Evolutionary conservation across 2,888 invertebrate genomes (phyloP), one percentile per base, ranked within the genome.

Genomic region (Cryptocheilus praepositus): DNA sequence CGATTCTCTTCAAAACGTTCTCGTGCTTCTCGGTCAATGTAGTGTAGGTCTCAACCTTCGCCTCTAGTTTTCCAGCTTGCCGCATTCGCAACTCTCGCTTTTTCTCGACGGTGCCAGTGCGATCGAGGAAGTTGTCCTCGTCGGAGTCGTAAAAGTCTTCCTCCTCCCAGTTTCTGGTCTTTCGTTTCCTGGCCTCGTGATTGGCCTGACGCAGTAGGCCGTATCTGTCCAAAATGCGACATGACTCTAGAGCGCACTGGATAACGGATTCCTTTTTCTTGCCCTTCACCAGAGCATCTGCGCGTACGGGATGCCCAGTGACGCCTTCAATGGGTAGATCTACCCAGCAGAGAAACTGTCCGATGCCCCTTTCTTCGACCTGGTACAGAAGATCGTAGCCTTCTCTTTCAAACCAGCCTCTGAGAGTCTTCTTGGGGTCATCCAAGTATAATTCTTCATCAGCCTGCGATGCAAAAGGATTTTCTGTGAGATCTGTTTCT

Each of bases 351-450:
- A 95, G 89, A 86, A 95, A 97, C 85, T 96, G 96, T 0, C 96
- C 97, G 19, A 92, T 92, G 0, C 95, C 95, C 78, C 94, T 93
- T 83, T 98, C 98, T 74, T 94, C 93, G 49, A 96, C 95, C 79
- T 96, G 92, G 85, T 98, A 98, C 53, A 93, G 93, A 44, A 97
- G 90, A 69, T 96, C 95, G 58, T 93, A 92, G 0, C 98, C 93
- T 89, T 99, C 98, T 63, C 98, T 91, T 87, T 99, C 99, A 88
- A 96, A 98, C 91, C 95, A 99, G 0, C 97, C 96, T 57, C 96
- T 91, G 16, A 99, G 89, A 0, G 98, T 96, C 88, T 98, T 98
- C 89, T 98, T 98, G 0, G 99, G 99, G 89, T 99, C 98, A 60
- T 96, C 94, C 45, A 97, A 89, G 87, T 97, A 98, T 18, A 98